Conservation (phyloP, 1,140 invertebrate species). For the Nylanderia fulva region DNA sequence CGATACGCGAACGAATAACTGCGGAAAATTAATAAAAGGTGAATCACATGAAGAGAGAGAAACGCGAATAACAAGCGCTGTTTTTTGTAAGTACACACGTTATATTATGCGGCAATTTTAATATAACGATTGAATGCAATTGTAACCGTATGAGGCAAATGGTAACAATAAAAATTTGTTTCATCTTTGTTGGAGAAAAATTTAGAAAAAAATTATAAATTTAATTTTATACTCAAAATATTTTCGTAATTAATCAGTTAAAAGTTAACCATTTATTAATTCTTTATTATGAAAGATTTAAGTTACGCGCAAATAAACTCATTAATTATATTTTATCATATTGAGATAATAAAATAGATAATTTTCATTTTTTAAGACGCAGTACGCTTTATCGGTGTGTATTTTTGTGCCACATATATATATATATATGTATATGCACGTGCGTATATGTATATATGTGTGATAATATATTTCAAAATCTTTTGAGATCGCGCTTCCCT, state of each 20-base stretch:
- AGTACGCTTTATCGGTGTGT: not conserved
- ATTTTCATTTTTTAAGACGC: not conserved
- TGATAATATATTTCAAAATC: not conserved
- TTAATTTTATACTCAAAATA: not conserved
- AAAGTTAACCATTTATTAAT: conserved; percentile 5
- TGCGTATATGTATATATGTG: no score
- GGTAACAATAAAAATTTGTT: not conserved
- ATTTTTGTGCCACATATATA: not conserved
- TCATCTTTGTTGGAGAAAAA: not conserved
- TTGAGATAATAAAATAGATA: conserved; percentile 33
- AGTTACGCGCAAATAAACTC: conserved; percentile 20
- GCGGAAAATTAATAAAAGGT: conserved; percentile 37
- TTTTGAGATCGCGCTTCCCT: not conserved
- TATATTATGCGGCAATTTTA: conserved; percentile 22
- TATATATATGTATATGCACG: no score
- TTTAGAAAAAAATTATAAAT: not conserved
- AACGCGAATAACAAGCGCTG: not conserved
- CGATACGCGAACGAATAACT: conserved; percentile 8
- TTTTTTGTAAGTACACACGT: conserved; percentile 1
- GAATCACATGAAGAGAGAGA: not conserved
- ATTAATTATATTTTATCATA: conserved; percentile 26
- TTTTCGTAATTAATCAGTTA: conserved; percentile 7
- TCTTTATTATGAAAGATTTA: not conserved
- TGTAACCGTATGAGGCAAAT: not conserved
- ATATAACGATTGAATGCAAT: conserved; percentile 11